These are phyloP conservation scores for Catharus bicknelli DNA, from an alignment of 2,113 vertebrate species.

Conservation along the genomic window DNA sequence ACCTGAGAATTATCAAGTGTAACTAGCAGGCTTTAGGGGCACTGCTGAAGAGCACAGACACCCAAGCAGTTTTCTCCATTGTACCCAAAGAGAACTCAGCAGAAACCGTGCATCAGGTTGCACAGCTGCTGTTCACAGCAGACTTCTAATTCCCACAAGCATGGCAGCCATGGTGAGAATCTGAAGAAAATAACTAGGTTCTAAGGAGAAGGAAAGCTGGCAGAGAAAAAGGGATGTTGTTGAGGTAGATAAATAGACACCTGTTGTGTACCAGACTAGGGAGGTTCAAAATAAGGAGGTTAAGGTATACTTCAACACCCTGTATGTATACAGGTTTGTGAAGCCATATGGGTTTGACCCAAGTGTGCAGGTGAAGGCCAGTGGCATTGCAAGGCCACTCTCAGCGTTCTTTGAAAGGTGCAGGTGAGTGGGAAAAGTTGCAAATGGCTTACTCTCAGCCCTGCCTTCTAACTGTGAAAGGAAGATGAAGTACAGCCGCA, in stretches of 20 bases:
- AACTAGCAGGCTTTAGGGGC: not conserved
- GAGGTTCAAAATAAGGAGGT: not conserved
- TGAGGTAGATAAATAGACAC: not conserved
- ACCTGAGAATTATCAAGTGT: not conserved
- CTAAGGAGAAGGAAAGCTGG: not conserved
- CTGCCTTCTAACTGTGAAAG: not conserved
- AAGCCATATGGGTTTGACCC: not conserved
- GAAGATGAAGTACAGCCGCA: not conserved
- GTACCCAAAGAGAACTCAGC: not conserved
- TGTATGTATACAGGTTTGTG: not conserved
- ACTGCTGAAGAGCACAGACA: not conserved
- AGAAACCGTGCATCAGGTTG: not conserved
- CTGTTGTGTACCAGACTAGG: not conserved
- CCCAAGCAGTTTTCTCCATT: not conserved
- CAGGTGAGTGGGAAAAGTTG: not conserved
- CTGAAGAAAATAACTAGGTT: not conserved
- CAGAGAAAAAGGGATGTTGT: not conserved
- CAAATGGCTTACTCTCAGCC: not conserved
- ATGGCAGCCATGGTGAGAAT: rapidly evolving
- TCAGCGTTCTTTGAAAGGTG: not conserved
- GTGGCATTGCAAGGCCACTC: not conserved
- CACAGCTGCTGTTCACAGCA: not conserved
- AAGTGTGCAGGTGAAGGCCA: not conserved
- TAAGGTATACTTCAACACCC: not conserved
- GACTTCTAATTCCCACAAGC: not conserved